These are phyloP conservation scores for Caenorhabditis doughertyi DNA, from an alignment of 2,888 invertebrate genomes.

Conservation along the genomic window DNA sequence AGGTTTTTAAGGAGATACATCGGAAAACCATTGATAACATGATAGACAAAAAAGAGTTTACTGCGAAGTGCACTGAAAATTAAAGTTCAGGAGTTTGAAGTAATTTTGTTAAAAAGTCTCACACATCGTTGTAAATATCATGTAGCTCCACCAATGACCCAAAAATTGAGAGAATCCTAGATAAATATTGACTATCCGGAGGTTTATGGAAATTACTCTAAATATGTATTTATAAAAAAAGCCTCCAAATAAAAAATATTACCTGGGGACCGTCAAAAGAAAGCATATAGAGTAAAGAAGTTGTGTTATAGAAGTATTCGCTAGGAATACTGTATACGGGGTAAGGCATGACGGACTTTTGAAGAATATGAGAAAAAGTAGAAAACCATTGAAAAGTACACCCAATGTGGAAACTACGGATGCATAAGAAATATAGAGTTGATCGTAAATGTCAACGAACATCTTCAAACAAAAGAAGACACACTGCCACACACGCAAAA, in stretches of 20 bases:
- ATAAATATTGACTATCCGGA: constrained; percentile 60
- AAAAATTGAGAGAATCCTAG: constrained; percentile 58
- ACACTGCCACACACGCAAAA: background rate
- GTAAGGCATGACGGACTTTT: constrained; percentile 62
- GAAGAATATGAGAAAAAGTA: constrained; percentile 60
- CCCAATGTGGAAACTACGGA: constrained; percentile 52
- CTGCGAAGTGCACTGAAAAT: constrained; percentile 63
- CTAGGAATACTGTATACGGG: constrained; percentile 64
- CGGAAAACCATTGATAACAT: constrained; percentile 66
- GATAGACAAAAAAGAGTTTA: constrained; percentile 62
- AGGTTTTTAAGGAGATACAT: constrained; percentile 52
- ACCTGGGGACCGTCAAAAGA: constrained; percentile 54
- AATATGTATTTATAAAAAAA: background rate
- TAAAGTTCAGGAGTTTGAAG: background rate
- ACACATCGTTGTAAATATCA: constrained; percentile 62
- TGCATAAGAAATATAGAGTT: constrained; percentile 58
- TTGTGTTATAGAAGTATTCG: constrained; percentile 64
- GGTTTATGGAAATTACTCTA: constrained; percentile 63
- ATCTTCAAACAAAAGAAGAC: constrained; percentile 17
- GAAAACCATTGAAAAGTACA: constrained; percentile 47
- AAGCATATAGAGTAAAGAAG: constrained; percentile 54
- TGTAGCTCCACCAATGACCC: constrained; percentile 64
- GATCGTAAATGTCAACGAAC: constrained; percentile 58
- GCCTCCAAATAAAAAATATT: background rate
- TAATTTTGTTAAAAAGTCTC: constrained; percentile 9